These are phyloP conservation scores for Chlamydotis undulata DNA, from an alignment of 2,113 vertebrate genomes.

Conservation along the genomic window DNA sequence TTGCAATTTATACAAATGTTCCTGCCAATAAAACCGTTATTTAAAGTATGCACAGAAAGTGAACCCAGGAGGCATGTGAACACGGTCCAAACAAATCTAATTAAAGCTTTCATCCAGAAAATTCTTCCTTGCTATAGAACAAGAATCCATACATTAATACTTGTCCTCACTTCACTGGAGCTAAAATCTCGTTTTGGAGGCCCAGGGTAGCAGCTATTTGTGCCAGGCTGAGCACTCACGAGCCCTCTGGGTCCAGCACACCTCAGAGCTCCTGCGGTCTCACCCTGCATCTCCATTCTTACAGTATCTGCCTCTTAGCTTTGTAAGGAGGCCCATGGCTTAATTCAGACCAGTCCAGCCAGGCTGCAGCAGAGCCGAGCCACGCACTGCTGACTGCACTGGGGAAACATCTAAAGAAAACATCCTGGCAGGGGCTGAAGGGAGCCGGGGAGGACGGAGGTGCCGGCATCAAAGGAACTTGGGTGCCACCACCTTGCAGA, in stretches of 20 bases:
- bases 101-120: conserved; percentile 70
- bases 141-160: conserved; percentile 39
- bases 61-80: conserved; percentile 57
- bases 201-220: not conserved
- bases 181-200: conserved; percentile 14
- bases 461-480: not conserved
- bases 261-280: not conserved
- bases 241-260: not conserved
- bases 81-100: conserved; percentile 61
- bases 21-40: conserved; percentile 54
- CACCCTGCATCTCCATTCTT: not conserved
- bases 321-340: not conserved
- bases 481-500: not conserved
- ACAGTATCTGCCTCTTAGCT: not conserved
- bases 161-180: conserved; percentile 44
- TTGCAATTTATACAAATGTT: conserved; percentile 54
- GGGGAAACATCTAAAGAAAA: not conserved
- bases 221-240: not conserved
- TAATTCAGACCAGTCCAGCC: not conserved
- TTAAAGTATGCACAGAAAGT: conserved; percentile 55
- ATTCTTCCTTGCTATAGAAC: conserved; percentile 49
- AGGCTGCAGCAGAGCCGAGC: not conserved
- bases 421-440: not conserved
- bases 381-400: not conserved
- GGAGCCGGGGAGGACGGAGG: not conserved